phyloP scores from a whole-genome alignment of 1,140 invertebrate species.

The Drosophila cardini region DNA sequence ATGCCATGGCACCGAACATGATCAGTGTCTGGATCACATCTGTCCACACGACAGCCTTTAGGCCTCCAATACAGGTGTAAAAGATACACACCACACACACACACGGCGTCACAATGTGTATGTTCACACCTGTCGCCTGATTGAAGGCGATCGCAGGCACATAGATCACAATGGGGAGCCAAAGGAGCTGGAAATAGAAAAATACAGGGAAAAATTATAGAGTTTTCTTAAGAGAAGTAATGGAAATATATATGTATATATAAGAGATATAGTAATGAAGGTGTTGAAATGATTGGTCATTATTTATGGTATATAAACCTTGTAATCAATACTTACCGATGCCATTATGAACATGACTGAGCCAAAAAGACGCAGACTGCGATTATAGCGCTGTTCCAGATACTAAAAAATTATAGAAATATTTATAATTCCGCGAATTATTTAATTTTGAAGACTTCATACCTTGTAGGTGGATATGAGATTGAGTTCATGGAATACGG shows the following conservation, averaged over 20 bases:
- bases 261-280: too few species aligned
- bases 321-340: constrained; percentile 86
- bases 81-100: constrained; percentile 96
- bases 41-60: constrained; percentile 97
- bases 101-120: constrained; percentile 92
- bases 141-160: constrained; percentile 89
- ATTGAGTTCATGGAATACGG: constrained; percentile 92
- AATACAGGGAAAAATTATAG: neutral
- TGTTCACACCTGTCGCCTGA: constrained; percentile 93
- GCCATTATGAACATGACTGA: constrained; percentile 90
- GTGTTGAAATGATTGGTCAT: too few species aligned
- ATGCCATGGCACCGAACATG: constrained; percentile 93
- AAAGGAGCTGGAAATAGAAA: constrained; percentile 85
- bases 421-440: neutral
- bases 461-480: constrained; percentile 94
- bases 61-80: constrained; percentile 95
- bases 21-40: constrained; percentile 94
- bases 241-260: too few species aligned
- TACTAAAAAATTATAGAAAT: constrained; percentile 86
- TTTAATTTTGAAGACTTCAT: constrained; percentile 43
- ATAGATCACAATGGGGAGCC: constrained; percentile 89
- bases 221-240: too few species aligned
- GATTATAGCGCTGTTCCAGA: constrained; percentile 91
- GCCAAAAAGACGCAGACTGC: constrained; percentile 89
- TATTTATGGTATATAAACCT: too few species aligned